A percentile compares a stretch with the other conserved stretches of the same genome.
Conservation (phyloP, 2,888 invertebrate genomes). For the Eupithecia dodoneata region DNA sequence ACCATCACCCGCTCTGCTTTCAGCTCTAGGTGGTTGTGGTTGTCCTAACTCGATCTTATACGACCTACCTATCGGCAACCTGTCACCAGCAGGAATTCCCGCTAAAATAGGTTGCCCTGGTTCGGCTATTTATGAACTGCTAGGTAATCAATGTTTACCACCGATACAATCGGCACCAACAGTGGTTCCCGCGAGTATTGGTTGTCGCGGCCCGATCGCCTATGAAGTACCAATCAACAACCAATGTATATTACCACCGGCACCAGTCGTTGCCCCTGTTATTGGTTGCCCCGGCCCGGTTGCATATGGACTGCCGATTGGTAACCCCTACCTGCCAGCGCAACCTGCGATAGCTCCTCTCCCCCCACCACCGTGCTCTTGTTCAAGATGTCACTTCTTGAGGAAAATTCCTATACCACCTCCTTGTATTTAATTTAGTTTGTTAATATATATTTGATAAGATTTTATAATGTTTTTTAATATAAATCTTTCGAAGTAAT, state of each 20-base stretch:
- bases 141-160: background rate
- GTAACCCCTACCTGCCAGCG: constrained; percentile 35
- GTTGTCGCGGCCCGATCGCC: background rate
- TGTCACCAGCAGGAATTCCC: background rate
- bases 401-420: constrained; percentile 70
- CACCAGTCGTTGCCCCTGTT: background rate
- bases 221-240: background rate
- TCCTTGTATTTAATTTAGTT: constrained; percentile 57
- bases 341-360: background rate
- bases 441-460: background rate
- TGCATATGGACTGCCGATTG: background rate
- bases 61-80: background rate
- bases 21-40: background rate
- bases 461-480: background rate
- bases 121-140: background rate
- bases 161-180: background rate
- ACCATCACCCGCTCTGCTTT: background rate
- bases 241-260: background rate
- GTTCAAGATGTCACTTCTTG: constrained; percentile 57
- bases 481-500: background rate
- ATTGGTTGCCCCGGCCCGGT: constrained; percentile 2
- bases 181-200: background rate
- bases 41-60: background rate
- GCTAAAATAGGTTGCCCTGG: background rate
- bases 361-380: constrained; percentile 1